phyloP scores from a whole-genome alignment of 2,113 vertebrate species.

The Phodopus roborovskii region DNA sequence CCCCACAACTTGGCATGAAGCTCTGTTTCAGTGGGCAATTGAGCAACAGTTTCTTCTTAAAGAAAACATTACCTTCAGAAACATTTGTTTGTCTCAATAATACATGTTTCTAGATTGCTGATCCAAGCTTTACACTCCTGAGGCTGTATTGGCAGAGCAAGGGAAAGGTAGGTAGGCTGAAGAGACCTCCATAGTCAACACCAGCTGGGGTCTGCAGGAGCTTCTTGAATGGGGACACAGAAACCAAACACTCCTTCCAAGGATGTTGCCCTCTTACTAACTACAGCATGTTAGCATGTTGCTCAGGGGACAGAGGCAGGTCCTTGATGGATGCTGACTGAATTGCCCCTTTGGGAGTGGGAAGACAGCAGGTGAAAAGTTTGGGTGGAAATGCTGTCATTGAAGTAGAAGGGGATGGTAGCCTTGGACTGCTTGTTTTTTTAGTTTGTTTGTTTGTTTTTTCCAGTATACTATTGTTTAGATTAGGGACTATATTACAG shows the following conservation, averaged over 20 bases:
- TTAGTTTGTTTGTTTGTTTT: too few relatives aligned
- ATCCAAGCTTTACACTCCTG: constrained; percentile 87
- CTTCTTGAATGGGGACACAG: neutral
- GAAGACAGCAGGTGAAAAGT: neutral
- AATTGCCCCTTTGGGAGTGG: neutral
- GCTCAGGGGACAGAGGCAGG: neutral
- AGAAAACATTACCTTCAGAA: constrained; percentile 42
- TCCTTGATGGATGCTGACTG: neutral
- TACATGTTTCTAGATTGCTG: constrained; percentile 83
- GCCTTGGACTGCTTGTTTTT: neutral
- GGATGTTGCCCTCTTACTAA: neutral
- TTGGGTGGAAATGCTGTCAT: neutral
- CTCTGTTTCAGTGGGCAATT: constrained; percentile 42
- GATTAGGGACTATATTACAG: neutral
- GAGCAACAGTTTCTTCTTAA: constrained; percentile 34
- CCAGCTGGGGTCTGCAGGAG: neutral
- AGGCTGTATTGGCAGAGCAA: constrained; percentile 75
- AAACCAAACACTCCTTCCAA: neutral
- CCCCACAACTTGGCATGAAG: neutral
- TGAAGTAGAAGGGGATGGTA: neutral
- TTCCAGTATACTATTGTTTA: neutral
- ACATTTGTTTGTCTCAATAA: constrained; percentile 85
- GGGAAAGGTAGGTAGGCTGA: neutral
- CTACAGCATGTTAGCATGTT: constrained; percentile 41
- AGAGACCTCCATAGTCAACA: neutral